A percentile compares a stretch with the other conserved stretches of the same genome.
phyloP scores from a whole-genome alignment of 2,888 invertebrate species.

The Microplitis deprimator region DNA sequence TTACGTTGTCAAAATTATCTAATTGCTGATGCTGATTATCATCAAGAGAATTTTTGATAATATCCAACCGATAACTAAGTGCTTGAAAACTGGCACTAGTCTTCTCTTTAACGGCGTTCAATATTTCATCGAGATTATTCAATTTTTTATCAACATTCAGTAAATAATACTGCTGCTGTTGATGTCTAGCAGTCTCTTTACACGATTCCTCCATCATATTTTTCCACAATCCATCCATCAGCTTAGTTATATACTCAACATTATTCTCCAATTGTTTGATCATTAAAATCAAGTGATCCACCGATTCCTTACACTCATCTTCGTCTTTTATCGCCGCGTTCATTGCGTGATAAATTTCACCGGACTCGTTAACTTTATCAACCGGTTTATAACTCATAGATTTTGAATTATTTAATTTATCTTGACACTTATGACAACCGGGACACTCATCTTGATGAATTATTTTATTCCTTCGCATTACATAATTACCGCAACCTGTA shows the following conservation, averaged over 20 bases:
- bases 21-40: slow-evolving; percentile 45
- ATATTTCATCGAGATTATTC: slow-evolving; percentile 50
- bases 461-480: slow-evolving; percentile 77
- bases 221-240: neutral
- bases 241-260: neutral
- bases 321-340: slow-evolving; percentile 54
- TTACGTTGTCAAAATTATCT: neutral
- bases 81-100: slow-evolving; percentile 52
- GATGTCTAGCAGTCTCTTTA: neutral
- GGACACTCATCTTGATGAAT: slow-evolving; percentile 73
- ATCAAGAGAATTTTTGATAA: slow-evolving; percentile 47
- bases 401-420: neutral
- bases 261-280: slow-evolving; percentile 45
- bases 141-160: slow-evolving; percentile 48
- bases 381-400: neutral
- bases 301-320: slow-evolving; percentile 52
- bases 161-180: neutral
- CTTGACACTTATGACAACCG: neutral
- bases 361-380: slow-evolving; percentile 51
- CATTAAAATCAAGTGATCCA: slow-evolving; percentile 50
- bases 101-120: slow-evolving; percentile 50
- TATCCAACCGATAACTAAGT: slow-evolving; percentile 51
- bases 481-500: slow-evolving; percentile 80
- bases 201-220: neutral
- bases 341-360: slow-evolving; percentile 58